Percentiles rank a stretch among this genome's conserved stretches.
phyloP scores from a whole-genome alignment of 2,113 vertebrate species.

The Fulmarus glacialis region DNA sequence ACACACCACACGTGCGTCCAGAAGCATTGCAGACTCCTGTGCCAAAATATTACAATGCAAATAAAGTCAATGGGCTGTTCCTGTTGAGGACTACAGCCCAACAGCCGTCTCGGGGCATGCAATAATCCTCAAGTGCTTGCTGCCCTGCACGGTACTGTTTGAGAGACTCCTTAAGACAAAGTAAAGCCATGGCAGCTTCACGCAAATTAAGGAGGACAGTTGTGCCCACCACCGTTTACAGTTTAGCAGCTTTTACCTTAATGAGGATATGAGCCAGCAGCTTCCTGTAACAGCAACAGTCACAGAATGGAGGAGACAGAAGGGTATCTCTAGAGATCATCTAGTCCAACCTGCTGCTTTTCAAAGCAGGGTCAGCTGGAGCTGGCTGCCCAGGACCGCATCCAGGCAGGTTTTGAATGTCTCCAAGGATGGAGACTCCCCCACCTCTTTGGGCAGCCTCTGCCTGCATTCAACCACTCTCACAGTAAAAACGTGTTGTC shows the following conservation, averaged over 20 bases:
- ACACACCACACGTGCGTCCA: too few species aligned
- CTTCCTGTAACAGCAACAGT: neutral
- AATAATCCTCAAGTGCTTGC: neutral
- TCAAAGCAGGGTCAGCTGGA: neutral
- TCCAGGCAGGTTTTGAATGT: neutral
- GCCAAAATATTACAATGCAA: neutral
- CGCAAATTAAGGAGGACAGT: neutral
- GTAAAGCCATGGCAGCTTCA: neutral
- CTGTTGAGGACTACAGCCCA: too few species aligned
- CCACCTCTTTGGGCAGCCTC: neutral
- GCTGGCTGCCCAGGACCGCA: neutral
- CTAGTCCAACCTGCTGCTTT: neutral
- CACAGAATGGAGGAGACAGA: neutral
- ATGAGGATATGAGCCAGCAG: neutral
- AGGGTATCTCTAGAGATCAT: neutral
- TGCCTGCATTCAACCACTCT: neutral
- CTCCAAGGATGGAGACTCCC: neutral
- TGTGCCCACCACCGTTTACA: neutral
- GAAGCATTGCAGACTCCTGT: accelerated
- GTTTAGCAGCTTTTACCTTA: neutral
- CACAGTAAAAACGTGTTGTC: too few species aligned
- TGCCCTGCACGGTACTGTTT: accelerated
- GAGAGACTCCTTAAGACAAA: neutral
- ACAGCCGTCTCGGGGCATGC: accelerated
- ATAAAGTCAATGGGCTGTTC: neutral